phyloP scores from a whole-genome alignment of 1,140 invertebrate species.

The Phymorhynchus buccinoides region DNA sequence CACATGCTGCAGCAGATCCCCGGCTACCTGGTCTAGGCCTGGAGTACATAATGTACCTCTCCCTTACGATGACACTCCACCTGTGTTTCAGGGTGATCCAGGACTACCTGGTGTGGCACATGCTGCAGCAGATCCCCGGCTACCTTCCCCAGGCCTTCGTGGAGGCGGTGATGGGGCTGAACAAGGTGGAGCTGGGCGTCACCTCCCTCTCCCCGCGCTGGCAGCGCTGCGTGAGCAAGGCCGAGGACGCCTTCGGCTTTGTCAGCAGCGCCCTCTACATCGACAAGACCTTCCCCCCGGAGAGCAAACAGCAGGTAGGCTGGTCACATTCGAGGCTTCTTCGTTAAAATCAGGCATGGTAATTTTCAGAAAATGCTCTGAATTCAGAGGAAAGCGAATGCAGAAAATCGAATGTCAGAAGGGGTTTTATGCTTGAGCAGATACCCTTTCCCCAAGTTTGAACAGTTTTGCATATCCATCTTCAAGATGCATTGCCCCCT shows the following conservation, averaged over 20 bases:
- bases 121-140: slow-evolving; percentile 81
- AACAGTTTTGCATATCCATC: no score
- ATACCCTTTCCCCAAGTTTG: no score
- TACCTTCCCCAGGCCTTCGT: slow-evolving; percentile 84
- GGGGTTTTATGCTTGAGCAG: no score
- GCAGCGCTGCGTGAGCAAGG: slow-evolving; percentile 88
- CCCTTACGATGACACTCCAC: no score
- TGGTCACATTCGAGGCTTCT: neutral
- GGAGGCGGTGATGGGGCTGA: slow-evolving; percentile 59
- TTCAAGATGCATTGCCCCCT: no score
- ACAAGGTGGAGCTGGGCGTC: slow-evolving; percentile 76
- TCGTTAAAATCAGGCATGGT: no score
- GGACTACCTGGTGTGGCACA: slow-evolving; percentile 89
- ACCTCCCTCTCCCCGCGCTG: slow-evolving; percentile 85
- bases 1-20: slow-evolving; percentile 82
- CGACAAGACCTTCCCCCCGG: slow-evolving; percentile 49
- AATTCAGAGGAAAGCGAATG: no score
- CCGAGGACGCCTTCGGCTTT: slow-evolving; percentile 88
- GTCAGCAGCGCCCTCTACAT: slow-evolving; percentile 86
- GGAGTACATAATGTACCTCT: no score
- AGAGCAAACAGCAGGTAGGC: slow-evolving; percentile 53
- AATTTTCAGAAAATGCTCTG: no score
- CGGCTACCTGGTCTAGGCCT: slow-evolving; percentile 83
- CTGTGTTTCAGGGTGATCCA: slow-evolving; percentile 78
- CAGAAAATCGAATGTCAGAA: no score